These are phyloP conservation scores for Eutrigla gurnardus DNA, from an alignment of 2,797 vertebrate species.

Conservation along the genomic window DNA sequence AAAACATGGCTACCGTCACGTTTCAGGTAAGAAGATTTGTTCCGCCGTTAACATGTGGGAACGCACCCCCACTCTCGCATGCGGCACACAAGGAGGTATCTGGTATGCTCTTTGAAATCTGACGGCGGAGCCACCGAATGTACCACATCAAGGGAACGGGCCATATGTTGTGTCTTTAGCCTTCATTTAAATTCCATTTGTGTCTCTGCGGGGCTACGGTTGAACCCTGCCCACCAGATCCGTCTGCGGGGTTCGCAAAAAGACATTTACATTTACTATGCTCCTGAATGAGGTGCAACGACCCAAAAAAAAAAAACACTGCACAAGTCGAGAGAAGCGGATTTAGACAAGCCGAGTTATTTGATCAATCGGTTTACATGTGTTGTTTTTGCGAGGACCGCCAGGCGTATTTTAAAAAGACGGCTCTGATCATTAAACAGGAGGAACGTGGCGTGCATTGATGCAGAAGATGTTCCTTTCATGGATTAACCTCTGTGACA, in stretches of 20 bases:
- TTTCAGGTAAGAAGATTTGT: constrained; percentile 41
- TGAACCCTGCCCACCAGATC: constrained; percentile 59
- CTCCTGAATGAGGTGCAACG: constrained; percentile 30
- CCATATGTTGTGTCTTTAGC: constrained; percentile 78
- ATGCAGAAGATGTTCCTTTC: constrained; percentile 60
- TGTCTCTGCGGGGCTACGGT: constrained; percentile 66
- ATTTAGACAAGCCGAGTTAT: constrained; percentile 39
- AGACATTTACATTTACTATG: constrained; percentile 51
- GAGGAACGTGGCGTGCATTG: constrained; percentile 3
- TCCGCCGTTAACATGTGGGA: constrained; percentile 52
- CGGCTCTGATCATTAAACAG: constrained; percentile 30
- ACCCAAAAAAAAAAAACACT: background rate
- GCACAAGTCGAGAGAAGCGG: constrained; percentile 26
- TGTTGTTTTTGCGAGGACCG: background rate
- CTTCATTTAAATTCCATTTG: constrained; percentile 77
- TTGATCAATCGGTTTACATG: constrained; percentile 29
- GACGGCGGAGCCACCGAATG: constrained; percentile 62
- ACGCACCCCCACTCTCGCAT: constrained; percentile 33
- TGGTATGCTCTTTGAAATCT: constrained; percentile 77
- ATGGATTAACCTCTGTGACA: constrained; percentile 55
- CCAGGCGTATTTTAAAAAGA: constrained; percentile 8
- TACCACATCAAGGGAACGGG: constrained; percentile 74
- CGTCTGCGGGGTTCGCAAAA: constrained; percentile 27
- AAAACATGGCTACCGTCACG: constrained; percentile 29
- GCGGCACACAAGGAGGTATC: constrained; percentile 58